Evolutionary conservation across 2,888 invertebrate genomes (phyloP), one percentile per base, ranked within the genome.

Genomic region (Noctua comes): DNA sequence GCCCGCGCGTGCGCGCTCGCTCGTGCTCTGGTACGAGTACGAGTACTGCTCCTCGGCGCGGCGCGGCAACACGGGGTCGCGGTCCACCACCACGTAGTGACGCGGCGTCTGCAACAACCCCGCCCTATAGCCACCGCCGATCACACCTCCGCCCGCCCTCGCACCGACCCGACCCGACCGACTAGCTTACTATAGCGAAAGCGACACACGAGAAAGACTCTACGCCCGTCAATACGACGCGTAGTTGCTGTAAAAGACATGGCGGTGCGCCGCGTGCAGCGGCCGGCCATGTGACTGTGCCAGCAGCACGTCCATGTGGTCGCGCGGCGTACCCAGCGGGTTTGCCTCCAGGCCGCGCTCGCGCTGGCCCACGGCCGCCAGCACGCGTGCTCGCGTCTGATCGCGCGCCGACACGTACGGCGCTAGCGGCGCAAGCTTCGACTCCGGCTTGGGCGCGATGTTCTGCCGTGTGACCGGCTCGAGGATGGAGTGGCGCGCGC

Each of bases 1-100:
- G 93, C 97, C 97, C 82, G 94, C 87, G n/a, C 66, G 66, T 91
- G 97, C 93, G 89, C 96, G 95, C 94, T 97, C 95, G 93, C 97
- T 97, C 90, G 97, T 97, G 94, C 98, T 97, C 94, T 97, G 97
- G 97, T 98, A 98, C 88, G 98, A 98, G 97, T 98, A 98, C 91
- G 98, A 98, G 97, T 98, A 98, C 97, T 98, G 98, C 97, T 98
- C 97, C 95, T 98, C 98, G 90, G 98, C 98, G 94, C 97, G 97
- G 80, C 97, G 97, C 91, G 97, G 97, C 92, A 97, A 96, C 92
- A 87, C 81, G 48, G 98, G 98, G 91, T 98, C 97, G 94, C 98
- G 98, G 95, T 98, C 98, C 95, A 98, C 98, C 97, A 98, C 98
- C 97, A 98, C 98, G 97, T 98, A 98, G 96, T 98, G 98, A 92